Conservation (phyloP, 2,797 vertebrate species). For the Apogon talboti region DNA sequence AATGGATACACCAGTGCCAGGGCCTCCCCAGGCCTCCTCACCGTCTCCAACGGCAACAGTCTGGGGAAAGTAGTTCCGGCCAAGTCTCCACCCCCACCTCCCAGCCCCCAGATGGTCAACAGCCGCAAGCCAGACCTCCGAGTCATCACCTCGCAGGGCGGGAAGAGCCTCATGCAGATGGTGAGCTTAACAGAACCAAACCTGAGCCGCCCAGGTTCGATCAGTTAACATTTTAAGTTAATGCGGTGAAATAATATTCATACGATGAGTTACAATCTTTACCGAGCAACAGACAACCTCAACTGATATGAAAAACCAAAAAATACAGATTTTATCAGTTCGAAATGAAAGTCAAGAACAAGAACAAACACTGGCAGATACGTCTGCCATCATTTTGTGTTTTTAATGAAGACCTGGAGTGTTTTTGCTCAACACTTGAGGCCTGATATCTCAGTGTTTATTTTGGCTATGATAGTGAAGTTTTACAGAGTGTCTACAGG, state of each 20-base stretch:
- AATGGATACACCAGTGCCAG: conserved; percentile 96
- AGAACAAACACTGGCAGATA: conserved; percentile 7
- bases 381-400: conserved; percentile 28
- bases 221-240: conserved; percentile 20
- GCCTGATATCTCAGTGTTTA: conserved; percentile 43
- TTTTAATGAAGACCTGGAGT: conserved; percentile 16
- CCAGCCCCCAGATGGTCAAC: conserved; percentile 87
- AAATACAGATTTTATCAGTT: conserved; percentile 24
- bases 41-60: conserved; percentile 95
- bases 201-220: conserved; percentile 23
- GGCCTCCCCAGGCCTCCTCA: conserved; percentile 95
- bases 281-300: no score
- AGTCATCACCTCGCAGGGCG: conserved; percentile 96
- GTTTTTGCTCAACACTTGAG: conserved; percentile 15
- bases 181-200: conserved; percentile 84
- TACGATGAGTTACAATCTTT: not conserved
- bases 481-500: conserved; percentile 5
- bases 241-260: not conserved
- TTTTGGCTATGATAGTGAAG: conserved; percentile 39
- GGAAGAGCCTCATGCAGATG: conserved; percentile 97
- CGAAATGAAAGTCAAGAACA: conserved; percentile 27
- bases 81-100: conserved; percentile 89
- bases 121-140: conserved; percentile 97
- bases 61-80: conserved; percentile 93
- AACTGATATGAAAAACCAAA: conserved; percentile 20